Conservation (phyloP, 2,797 vertebrate genomes). For the Sebastes kiyomatsui region DNA sequence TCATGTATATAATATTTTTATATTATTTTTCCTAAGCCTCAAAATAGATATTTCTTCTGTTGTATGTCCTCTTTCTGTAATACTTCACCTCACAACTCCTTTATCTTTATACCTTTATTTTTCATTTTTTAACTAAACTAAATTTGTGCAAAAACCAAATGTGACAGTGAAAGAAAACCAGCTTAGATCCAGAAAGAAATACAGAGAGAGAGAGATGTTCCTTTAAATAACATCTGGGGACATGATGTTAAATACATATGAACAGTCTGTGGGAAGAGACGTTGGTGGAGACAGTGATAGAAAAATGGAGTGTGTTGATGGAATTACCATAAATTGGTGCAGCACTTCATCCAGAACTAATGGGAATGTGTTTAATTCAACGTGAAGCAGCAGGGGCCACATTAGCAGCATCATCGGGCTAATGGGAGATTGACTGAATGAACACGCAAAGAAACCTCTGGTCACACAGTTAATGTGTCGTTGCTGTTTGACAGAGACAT, state of each 20-base stretch:
- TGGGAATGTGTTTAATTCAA: conserved; percentile 25
- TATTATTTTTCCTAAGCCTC: background rate
- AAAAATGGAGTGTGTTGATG: background rate
- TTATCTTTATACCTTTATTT: background rate
- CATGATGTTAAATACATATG: background rate
- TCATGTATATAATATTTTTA: background rate
- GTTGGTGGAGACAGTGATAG: background rate
- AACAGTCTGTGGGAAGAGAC: background rate
- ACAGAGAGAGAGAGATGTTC: too few relatives aligned
- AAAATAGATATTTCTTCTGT: too few relatives aligned
- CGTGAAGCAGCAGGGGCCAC: conserved; percentile 16
- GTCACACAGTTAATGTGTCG: background rate
- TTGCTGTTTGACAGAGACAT: background rate
- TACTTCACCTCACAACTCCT: background rate
- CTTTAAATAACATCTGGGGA: background rate
- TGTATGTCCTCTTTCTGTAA: background rate
- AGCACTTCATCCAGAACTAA: conserved; percentile 31
- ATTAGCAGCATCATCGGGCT: conserved; percentile 30
- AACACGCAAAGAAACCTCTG: conserved; percentile 1
- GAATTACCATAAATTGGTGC: conserved; percentile 8
- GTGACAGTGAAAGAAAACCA: background rate
- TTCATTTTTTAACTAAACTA: background rate
- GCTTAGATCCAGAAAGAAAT: background rate
- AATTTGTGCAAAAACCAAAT: background rate
- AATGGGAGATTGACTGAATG: conserved; percentile 9